Conservation (phyloP, 2,113 vertebrate species). For the Gambusia affinis region DNA sequence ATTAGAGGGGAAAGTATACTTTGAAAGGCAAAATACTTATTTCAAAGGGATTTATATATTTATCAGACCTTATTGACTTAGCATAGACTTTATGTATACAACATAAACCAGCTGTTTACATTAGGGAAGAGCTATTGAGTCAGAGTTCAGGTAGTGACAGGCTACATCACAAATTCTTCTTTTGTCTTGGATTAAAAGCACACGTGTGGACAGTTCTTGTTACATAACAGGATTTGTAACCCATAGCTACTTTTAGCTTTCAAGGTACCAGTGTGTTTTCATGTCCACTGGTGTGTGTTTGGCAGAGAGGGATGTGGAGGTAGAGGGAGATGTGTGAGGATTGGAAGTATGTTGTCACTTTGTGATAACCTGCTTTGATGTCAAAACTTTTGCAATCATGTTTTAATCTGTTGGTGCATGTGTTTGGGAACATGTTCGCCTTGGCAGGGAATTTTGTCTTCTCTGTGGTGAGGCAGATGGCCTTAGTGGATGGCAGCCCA, state of each 20-base stretch:
- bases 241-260: conserved; percentile 62
- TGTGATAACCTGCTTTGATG: background rate
- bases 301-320: conserved; percentile 7
- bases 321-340: conserved; percentile 9
- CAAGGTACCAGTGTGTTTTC: conserved; percentile 40
- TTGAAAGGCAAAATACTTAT: background rate
- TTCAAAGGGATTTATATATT: background rate
- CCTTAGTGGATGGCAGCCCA: conserved; percentile 57
- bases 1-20: background rate
- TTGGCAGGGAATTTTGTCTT: conserved; percentile 31
- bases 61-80: conserved; percentile 4
- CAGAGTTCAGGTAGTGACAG: conserved; percentile 25
- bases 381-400: conserved; percentile 10
- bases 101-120: conserved; percentile 29
- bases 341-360: conserved; percentile 30
- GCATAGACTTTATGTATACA: conserved; percentile 11
- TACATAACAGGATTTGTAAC: conserved; percentile 70
- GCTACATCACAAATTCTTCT: conserved; percentile 32
- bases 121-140: conserved; percentile 40
- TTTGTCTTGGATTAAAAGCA: conserved; percentile 64
- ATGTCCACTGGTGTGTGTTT: conserved; percentile 23
- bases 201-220: conserved; percentile 51
- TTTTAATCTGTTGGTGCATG: conserved; percentile 15
- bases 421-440: conserved; percentile 5
- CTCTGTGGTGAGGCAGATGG: conserved; percentile 61